These are phyloP conservation scores for Platycnemis pennipes DNA, from an alignment of 2,888 invertebrate species.

Conservation along the genomic window DNA sequence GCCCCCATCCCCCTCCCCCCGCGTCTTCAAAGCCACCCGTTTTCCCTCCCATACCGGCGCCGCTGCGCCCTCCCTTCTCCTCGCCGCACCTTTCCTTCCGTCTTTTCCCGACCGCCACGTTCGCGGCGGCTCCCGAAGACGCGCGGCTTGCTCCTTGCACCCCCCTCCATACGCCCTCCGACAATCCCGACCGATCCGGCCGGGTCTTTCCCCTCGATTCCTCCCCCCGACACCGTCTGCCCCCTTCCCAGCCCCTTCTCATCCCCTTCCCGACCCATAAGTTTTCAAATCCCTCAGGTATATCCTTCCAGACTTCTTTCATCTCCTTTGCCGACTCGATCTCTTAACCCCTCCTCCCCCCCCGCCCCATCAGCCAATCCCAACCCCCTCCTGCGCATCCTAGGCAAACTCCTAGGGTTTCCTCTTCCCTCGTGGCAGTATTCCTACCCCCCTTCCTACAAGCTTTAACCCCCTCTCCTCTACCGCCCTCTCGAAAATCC, in stretches of 20 bases:
- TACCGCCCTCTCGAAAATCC: not conserved
- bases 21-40: not conserved
- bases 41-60: not conserved
- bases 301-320: slow-evolving; percentile 64
- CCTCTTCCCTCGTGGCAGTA: not conserved
- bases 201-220: not conserved
- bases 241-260: not conserved
- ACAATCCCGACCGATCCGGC: slow-evolving; percentile 14
- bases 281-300: slow-evolving; percentile 64
- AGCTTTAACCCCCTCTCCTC: not conserved
- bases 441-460: not conserved
- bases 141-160: not conserved
- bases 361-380: not conserved
- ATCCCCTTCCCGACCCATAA: slow-evolving; percentile 10
- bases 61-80: not conserved
- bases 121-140: slow-evolving; percentile 16
- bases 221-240: not conserved
- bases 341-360: not conserved
- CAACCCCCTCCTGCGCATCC: not conserved
- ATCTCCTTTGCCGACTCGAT: slow-evolving; percentile 42
- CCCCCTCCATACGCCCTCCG: slow-evolving; percentile 1
- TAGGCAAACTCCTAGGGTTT: no score
- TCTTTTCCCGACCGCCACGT: slow-evolving; percentile 17
- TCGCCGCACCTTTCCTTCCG: not conserved
- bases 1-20: not conserved